Evolutionary conservation across 2,113 vertebrate genomes (phyloP), one percentile per base, ranked within the genome.

Genomic region (Procavia capensis): DNA sequence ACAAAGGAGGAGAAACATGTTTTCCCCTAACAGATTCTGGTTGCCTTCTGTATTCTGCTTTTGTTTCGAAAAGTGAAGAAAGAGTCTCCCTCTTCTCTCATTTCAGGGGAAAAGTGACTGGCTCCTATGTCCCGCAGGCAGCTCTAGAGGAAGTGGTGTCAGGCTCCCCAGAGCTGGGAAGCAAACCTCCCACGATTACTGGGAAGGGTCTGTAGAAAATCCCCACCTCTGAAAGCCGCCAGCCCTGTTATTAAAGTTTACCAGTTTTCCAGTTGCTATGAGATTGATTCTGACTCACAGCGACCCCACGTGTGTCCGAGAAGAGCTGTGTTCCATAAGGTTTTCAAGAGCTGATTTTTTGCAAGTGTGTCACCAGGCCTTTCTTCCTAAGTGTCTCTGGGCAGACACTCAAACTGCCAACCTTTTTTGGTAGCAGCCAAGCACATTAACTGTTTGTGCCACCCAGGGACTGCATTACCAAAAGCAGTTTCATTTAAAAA

Each of bases 21-120:
- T 74, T 90, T 81, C 66, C 83, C 50, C 43, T 63, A 85, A 22
- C 76, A 75, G 45, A 70, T 66, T 92, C 88, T 75, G 36, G 59
- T 92, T 96, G 95, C 91, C 22, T 91, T 94, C 75, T 89, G 5
- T 70, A 66, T 85, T 78, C 66, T 90, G 39, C 70, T 82, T 97
- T 91, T 93, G 80, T 43, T 66, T 93, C 86, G 25, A 92, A 83
- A 93, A 61, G 25, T n/a, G 9, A 41, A 70, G 20, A 47, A 29
- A 7, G 3, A n/a, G 24, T 10, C 63, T 41, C 61, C 20, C 3
- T 50, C 24, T 88, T 41, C 54, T 85, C 31, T 63, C 16, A 75
- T 17, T 43, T 29, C 39, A 20, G 96, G 78, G 66, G 75, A 47
- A 75, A 57, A 64, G 50, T 78, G 57, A 61, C 25, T 29, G n/a